Evolutionary conservation across 1,140 invertebrate genomes (phyloP).

Genomic region (Ephestia elutella): DNA sequence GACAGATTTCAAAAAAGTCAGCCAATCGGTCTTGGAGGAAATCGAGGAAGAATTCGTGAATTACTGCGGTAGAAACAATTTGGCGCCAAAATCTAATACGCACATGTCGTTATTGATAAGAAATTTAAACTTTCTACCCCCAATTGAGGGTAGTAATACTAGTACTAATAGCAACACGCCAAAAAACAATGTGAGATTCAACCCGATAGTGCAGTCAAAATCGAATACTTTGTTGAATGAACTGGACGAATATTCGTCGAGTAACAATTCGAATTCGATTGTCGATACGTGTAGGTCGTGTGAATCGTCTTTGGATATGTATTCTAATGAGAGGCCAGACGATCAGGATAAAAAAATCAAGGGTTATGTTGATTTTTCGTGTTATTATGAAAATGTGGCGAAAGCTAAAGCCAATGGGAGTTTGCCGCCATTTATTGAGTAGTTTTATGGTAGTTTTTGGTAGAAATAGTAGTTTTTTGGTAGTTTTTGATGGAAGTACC

Average conservation of each 20-base stretch:
- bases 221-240: conserved; percentile 58
- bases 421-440: conserved; percentile 73
- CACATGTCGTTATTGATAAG: conserved; percentile 86
- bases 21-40: conserved; percentile 91
- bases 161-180: conserved; percentile 17
- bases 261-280: conserved; percentile 46
- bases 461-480: conserved; percentile 26
- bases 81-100: conserved; percentile 65
- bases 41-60: conserved; percentile 89
- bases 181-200: conserved; percentile 74
- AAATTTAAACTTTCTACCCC: conserved; percentile 89
- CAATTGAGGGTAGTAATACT: conserved; percentile 72
- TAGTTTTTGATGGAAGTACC: too few relatives aligned
- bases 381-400: conserved; percentile 85
- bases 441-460: too few relatives aligned
- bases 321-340: conserved; percentile 47
- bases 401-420: conserved; percentile 76
- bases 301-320: conserved; percentile 66
- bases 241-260: conserved; percentile 51
- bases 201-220: conserved; percentile 75
- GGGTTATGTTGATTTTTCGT: conserved; percentile 89
- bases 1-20: conserved; percentile 87
- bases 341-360: conserved; percentile 80
- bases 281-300: conserved; percentile 56
- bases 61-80: conserved; percentile 80